Base-by-base conservation (phyloP, 2,888 invertebrate species). In the Microctonus brassicae region DNA sequence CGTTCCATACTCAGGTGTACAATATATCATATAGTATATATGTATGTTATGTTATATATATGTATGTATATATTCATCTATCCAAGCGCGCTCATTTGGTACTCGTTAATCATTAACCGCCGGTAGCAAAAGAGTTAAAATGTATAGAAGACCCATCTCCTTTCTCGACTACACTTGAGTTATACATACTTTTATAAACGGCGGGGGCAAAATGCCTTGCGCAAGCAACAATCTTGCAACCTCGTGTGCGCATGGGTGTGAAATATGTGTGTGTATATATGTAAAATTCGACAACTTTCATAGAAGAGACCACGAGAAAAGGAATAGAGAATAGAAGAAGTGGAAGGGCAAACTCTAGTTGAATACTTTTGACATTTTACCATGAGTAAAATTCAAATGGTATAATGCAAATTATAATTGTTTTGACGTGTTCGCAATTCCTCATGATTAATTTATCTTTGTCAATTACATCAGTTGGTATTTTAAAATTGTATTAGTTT, bases 151-250 rank as follows among this genome's bases (percentile, higher is more conserved):
- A 29, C 52, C 64, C 64, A 53, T 53, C 52, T 64, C 47, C 22
- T 33, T 17, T 34, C 52, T 39, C 47, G 20, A 53, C 64, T 34
- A 53, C 34, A 33, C 34, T 52, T 64, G 29, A 20, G 13, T 34
- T 36, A 5, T 34, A 36, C 22, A 53, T 64, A 22, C 11, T 53
- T 24, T 3, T 26, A 55, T 24, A n/a, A 26, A 33, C 20, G 36
- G 65, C 58, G 47, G 64, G 64, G 52, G 36, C 52, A 58, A 42
- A 69, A 58, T 39, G 47, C 39, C 60, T 70, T 70, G 70, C 70
- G 70, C 60, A 70, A 70, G 70, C 70, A 60, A 34, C 52, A 65
- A 65, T 62, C 65, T 65, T 65, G 61, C 70, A 66, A 66, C 66
- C 34, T 61, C 60, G 61, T 66, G 33, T 33, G 3, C 6, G 6